Conservation (phyloP, 2,888 invertebrate species). For the Campoplex nolae region DNA sequence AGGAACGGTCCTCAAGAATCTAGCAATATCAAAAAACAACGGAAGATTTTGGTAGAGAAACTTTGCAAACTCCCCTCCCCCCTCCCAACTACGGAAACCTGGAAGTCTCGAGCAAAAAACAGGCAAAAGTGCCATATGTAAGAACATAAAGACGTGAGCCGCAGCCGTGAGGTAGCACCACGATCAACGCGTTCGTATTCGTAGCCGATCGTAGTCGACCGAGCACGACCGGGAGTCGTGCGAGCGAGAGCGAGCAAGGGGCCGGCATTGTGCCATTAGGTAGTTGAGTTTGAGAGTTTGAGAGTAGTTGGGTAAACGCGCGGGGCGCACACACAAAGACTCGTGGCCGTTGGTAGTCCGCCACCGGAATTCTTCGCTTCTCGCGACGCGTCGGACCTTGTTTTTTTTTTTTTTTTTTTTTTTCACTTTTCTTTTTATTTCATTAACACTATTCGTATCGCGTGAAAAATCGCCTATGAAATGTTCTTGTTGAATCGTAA, state of each 20-base stretch:
- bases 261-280: slow-evolving; percentile 22
- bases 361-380: background rate
- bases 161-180: slow-evolving; percentile 14
- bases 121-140: background rate
- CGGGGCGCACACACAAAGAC: slow-evolving; percentile 3
- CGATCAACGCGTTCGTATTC: slow-evolving; percentile 1
- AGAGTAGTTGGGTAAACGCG: slow-evolving; percentile 14
- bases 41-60: background rate
- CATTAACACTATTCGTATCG: background rate
- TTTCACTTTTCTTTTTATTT: background rate
- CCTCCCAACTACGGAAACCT: background rate
- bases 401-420: background rate
- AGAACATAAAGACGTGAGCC: background rate
- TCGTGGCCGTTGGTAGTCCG: background rate
- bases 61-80: background rate
- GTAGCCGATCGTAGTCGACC: slow-evolving; percentile 18
- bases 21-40: background rate
- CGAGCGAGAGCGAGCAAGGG: background rate
- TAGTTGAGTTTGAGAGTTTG: slow-evolving; percentile 12
- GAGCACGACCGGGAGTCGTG: slow-evolving; percentile 21
- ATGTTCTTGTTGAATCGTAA: background rate
- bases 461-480: background rate
- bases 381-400: slow-evolving; percentile 7
- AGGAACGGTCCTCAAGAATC: background rate
- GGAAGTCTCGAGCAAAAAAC: background rate